A percentile compares a stretch with the other conserved stretches of the same genome.
Evolutionary conservation across 2,797 vertebrate genomes (phyloP).

Genomic region (Chaetophractus vellerosus): DNA sequence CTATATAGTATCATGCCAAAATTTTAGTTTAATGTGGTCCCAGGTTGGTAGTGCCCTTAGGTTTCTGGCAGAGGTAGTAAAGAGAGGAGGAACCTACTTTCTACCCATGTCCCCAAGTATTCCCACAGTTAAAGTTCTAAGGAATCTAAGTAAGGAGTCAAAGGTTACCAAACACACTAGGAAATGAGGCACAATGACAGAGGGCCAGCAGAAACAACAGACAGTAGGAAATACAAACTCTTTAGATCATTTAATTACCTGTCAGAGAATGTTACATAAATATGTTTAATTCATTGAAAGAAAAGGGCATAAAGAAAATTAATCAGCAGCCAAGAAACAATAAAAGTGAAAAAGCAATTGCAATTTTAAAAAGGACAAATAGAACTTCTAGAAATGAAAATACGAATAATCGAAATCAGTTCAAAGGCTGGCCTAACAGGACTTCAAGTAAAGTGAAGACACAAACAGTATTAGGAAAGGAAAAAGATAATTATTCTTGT

Average conservation of each 20-base stretch:
- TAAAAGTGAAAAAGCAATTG: not conserved
- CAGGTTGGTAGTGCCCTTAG: not conserved
- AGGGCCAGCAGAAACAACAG: not conserved
- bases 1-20: not conserved
- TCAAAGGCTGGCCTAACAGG: constrained; percentile 40
- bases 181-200: not conserved
- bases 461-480: not conserved
- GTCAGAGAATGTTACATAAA: constrained; percentile 13
- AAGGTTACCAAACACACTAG: not conserved
- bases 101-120: not conserved
- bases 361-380: constrained; percentile 11
- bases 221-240: constrained; percentile 16
- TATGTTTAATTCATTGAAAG: constrained; percentile 48
- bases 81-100: not conserved
- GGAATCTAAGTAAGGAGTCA: constrained; percentile 34
- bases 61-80: constrained; percentile 37
- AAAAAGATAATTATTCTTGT: constrained; percentile 28
- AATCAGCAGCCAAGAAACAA: not conserved
- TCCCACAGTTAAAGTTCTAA: not conserved
- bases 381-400: constrained; percentile 56
- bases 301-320: constrained; percentile 31
- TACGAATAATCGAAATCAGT: constrained; percentile 5
- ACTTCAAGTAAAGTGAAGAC: not conserved
- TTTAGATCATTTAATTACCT: not conserved
- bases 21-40: constrained; percentile 29